Percentiles rank a stretch among this genome's conserved stretches.
These are phyloP conservation scores for Cylindroiulus punctatus DNA, from an alignment of 2,888 invertebrate genomes.

Conservation along the genomic window DNA sequence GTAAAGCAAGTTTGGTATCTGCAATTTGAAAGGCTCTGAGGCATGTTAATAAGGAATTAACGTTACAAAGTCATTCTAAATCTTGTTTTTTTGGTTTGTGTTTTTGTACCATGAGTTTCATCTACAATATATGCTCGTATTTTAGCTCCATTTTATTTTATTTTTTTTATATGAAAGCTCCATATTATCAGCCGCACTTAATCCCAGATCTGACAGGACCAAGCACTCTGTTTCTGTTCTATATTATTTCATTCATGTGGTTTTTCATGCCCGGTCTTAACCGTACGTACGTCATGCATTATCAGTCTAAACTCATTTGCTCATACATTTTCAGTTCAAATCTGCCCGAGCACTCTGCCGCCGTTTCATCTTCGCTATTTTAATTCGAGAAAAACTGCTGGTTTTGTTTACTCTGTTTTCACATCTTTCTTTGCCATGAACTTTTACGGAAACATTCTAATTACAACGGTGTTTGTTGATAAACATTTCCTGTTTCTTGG, in stretches of 20 bases:
- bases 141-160: background rate
- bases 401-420: slow-evolving; percentile 30
- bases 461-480: slow-evolving; percentile 44
- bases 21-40: background rate
- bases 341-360: background rate
- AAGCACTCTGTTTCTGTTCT: slow-evolving; percentile 28
- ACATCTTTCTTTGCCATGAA: slow-evolving; percentile 9
- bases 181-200: background rate
- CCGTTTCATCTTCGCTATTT: background rate
- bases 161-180: background rate
- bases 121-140: background rate
- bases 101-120: slow-evolving; percentile 14
- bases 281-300: slow-evolving; percentile 36
- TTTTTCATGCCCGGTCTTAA: background rate
- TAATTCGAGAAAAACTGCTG: slow-evolving; percentile 12
- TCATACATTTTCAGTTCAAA: background rate
- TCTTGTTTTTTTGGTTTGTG: background rate
- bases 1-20: background rate
- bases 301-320: slow-evolving; percentile 20
- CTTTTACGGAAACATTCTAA: background rate
- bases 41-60: background rate
- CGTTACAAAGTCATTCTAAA: background rate
- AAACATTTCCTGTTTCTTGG: slow-evolving; percentile 41
- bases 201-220: slow-evolving; percentile 24
- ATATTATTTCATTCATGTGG: slow-evolving; percentile 10